A percentile compares a stretch with the other conserved stretches of the same genome.
Conservation (phyloP, 2,888 invertebrate species). For the Cheilosia vernalis region DNA sequence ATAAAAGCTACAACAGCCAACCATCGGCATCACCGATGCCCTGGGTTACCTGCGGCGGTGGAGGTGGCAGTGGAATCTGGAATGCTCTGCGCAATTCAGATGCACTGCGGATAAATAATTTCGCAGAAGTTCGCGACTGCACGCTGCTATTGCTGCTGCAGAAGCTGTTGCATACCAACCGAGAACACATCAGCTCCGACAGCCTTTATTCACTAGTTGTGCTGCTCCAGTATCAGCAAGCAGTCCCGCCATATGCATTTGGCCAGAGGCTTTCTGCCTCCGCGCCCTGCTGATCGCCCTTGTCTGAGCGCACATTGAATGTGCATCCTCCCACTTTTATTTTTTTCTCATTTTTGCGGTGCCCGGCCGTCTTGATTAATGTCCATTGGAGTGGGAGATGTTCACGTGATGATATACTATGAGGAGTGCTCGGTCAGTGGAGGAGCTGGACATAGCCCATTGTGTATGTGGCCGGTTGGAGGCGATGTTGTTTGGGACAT, state of each 20-base stretch:
- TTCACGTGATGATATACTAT: conserved; percentile 73
- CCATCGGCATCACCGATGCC: conserved; percentile 41
- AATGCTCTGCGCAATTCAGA: conserved; percentile 72
- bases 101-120: conserved; percentile 75
- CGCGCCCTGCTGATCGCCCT: conserved; percentile 3
- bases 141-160: conserved; percentile 66
- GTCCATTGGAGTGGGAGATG: conserved; percentile 75
- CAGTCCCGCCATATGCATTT: conserved; percentile 58
- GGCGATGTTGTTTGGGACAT: conserved; percentile 75
- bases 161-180: conserved; percentile 75
- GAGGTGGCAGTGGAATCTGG: conserved; percentile 44
- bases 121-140: conserved; percentile 73
- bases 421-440: conserved; percentile 45
- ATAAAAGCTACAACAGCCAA: conserved; percentile 6
- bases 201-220: conserved; percentile 55
- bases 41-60: conserved; percentile 50
- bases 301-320: conserved; percentile 28
- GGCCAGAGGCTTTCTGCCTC: conserved; percentile 36
- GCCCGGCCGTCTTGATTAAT: conserved; percentile 67
- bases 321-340: conserved; percentile 71
- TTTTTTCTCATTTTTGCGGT: conserved; percentile 11
- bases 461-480: conserved; percentile 41
- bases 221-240: conserved; percentile 61
- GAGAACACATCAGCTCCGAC: conserved; percentile 72
- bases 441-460: conserved; percentile 48